phyloP scores from a whole-genome alignment of 2,888 invertebrate species.

The Agrilus mali region DNA sequence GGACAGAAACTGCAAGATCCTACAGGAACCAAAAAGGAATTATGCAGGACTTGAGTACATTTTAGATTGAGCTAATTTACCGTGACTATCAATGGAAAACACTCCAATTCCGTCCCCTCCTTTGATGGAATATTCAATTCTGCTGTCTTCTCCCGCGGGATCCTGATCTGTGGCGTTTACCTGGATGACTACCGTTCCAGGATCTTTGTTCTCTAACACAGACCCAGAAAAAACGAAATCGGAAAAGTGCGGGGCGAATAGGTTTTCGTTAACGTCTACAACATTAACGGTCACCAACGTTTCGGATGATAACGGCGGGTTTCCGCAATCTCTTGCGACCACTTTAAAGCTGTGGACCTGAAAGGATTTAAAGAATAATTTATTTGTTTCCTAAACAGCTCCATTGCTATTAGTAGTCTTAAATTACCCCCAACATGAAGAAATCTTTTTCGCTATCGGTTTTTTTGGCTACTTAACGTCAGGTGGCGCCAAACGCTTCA shows the following conservation, averaged over 20 bases:
- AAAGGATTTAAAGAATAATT: too few relatives aligned
- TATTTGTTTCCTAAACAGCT: too few relatives aligned
- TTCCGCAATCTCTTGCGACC: constrained; percentile 74
- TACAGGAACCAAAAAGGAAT: too few relatives aligned
- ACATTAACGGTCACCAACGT: constrained; percentile 75
- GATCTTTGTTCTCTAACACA: constrained; percentile 69
- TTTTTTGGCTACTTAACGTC: too few relatives aligned
- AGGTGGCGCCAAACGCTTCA: too few relatives aligned
- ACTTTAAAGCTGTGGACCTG: constrained; percentile 72
- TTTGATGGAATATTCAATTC: constrained; percentile 72
- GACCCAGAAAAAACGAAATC: constrained; percentile 64
- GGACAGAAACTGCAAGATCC: too few relatives aligned
- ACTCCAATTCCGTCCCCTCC: constrained; percentile 85
- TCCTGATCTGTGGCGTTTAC: constrained; percentile 73
- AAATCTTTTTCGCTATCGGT: too few relatives aligned
- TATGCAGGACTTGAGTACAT: too few relatives aligned
- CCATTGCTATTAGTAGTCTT: too few relatives aligned
- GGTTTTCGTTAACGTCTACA: constrained; percentile 90
- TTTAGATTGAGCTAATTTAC: constrained; percentile 35
- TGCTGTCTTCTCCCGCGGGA: constrained; percentile 65
- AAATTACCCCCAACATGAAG: too few relatives aligned
- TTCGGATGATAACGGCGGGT: constrained; percentile 66
- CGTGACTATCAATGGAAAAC: constrained; percentile 82
- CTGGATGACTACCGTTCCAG: constrained; percentile 63
- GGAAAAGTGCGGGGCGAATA: constrained; percentile 67